Conservation (phyloP, 64 coral and sea anemone genomes). For the Stichodactyla helianthus region DNA sequence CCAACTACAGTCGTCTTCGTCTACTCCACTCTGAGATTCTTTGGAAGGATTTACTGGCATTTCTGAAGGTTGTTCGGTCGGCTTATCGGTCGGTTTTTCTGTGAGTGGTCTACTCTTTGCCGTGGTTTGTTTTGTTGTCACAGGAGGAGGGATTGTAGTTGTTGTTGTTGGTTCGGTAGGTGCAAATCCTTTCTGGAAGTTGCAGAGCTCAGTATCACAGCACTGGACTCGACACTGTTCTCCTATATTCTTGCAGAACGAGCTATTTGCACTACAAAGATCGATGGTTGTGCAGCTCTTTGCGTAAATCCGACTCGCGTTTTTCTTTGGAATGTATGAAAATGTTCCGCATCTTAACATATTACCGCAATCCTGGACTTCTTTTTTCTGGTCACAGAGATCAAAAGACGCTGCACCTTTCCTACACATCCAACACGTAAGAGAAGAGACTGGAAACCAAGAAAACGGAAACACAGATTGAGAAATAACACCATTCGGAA, state of each 20-base stretch:
- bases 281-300: conserved; percentile 29
- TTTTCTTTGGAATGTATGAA: conserved; percentile 6
- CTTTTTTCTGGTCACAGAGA: conserved; percentile 20
- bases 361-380: not conserved
- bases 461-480: not conserved
- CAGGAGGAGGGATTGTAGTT: not conserved
- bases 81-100: not conserved
- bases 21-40: not conserved
- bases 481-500: not conserved
- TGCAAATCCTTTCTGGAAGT: conserved; percentile 15
- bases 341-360: conserved; percentile 35
- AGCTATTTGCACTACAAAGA: conserved; percentile 1
- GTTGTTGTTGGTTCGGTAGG: not conserved
- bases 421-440: conserved; percentile 26
- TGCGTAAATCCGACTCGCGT: conserved; percentile 29
- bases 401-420: conserved; percentile 11
- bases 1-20: conserved; percentile 35
- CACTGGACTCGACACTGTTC: conserved; percentile 10
- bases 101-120: not conserved
- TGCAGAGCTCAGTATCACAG: conserved; percentile 18
- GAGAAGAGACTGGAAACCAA: not conserved
- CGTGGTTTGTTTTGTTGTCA: not conserved
- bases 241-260: conserved; percentile 2
- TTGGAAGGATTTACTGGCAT: not conserved
- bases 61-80: not conserved